Conservation (phyloP, 2,797 vertebrate genomes). For the Chromis chromis region DNA sequence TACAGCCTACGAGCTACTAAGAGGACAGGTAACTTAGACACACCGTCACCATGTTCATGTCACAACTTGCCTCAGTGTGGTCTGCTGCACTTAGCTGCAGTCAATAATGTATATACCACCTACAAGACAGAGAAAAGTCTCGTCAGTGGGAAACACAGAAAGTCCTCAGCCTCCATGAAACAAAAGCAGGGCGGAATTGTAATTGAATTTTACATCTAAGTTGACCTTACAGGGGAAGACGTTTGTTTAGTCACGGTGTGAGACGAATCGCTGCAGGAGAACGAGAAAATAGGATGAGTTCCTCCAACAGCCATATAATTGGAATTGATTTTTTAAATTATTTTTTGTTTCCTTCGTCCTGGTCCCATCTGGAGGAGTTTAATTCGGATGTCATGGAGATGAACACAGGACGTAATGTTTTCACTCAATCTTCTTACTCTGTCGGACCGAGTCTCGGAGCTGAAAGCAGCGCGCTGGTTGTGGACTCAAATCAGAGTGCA, state of each 20-base stretch:
- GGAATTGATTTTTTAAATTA: slow-evolving; percentile 54
- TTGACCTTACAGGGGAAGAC: slow-evolving; percentile 41
- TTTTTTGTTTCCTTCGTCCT: slow-evolving; percentile 38
- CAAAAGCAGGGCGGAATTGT: slow-evolving; percentile 19
- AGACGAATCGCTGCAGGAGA: slow-evolving; percentile 32
- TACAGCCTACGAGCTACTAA: slow-evolving; percentile 94
- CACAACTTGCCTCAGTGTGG: slow-evolving; percentile 1
- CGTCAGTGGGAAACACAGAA: slow-evolving; percentile 2
- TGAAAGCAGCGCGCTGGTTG: slow-evolving; percentile 1
- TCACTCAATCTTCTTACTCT: neutral
- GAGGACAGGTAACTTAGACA: slow-evolving; percentile 89
- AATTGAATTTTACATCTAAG: slow-evolving; percentile 50
- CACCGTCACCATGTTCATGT: neutral
- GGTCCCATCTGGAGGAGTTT: slow-evolving; percentile 48
- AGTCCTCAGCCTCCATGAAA: slow-evolving; percentile 22
- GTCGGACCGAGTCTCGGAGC: neutral
- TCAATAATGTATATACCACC: slow-evolving; percentile 50
- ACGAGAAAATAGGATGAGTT: slow-evolving; percentile 44
- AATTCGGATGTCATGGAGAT: slow-evolving; percentile 57
- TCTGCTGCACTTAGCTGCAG: slow-evolving; percentile 31
- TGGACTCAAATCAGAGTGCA: slow-evolving; percentile 6
- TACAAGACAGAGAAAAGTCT: slow-evolving; percentile 7
- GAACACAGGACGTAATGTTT: slow-evolving; percentile 39
- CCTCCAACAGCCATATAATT: slow-evolving; percentile 58
- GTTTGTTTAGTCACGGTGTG: slow-evolving; percentile 48